Evolutionary conservation across 2,888 invertebrate genomes (phyloP).

Genomic region (Agrochola litura): DNA sequence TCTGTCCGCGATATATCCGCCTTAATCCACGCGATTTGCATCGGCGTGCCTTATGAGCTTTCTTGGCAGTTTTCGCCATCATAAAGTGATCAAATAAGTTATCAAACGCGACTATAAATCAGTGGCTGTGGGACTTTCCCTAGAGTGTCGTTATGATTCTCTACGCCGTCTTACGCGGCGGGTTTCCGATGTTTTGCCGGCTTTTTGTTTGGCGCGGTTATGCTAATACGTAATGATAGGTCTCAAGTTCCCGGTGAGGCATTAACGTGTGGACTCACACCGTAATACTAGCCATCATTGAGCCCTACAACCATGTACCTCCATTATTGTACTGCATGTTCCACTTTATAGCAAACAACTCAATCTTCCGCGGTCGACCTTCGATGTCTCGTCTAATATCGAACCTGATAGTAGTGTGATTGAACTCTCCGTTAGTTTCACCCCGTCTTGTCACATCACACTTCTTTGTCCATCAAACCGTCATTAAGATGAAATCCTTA

Average conservation of each 20-base stretch:
- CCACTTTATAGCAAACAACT: conserved; percentile 53
- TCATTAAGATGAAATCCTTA: conserved; percentile 53
- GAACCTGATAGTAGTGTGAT: conserved; percentile 1
- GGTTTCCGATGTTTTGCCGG: conserved; percentile 80
- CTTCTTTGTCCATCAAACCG: conserved; percentile 22
- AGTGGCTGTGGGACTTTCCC: conserved; percentile 82
- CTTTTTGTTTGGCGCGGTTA: conserved; percentile 83
- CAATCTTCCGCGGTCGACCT: conserved; percentile 41
- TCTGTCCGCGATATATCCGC: conserved; percentile 77
- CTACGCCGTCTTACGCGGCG: conserved; percentile 78
- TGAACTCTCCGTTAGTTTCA: conserved; percentile 2
- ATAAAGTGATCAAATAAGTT: conserved; percentile 90
- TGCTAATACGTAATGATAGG: conserved; percentile 82
- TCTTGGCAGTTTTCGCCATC: conserved; percentile 87
- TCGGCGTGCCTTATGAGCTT: conserved; percentile 85
- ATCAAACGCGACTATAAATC: conserved; percentile 86
- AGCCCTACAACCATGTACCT: conserved; percentile 46
- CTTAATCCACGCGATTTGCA: conserved; percentile 84
- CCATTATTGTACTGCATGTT: conserved; percentile 53
- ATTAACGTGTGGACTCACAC: conserved; percentile 58
- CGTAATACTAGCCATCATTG: conserved; percentile 60
- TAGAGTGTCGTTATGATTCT: conserved; percentile 84
- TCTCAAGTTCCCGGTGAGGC: conserved; percentile 72
- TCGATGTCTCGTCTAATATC: conserved; percentile 23
- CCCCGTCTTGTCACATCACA: neutral